phyloP scores from a whole-genome alignment of 2,888 invertebrate genomes.

The Hartigia nigra region DNA sequence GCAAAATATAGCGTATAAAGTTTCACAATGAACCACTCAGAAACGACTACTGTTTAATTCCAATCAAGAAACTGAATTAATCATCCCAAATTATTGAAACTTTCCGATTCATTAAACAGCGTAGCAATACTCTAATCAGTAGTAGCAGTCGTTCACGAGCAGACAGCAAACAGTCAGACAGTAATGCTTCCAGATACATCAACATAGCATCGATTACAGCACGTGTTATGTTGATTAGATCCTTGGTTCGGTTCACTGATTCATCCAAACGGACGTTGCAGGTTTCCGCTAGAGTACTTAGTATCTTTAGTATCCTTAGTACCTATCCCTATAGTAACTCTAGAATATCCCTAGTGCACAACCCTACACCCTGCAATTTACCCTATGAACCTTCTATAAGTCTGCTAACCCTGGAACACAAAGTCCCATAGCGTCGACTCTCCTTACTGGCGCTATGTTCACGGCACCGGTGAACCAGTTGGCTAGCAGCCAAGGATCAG shows the following conservation, averaged over 20 bases:
- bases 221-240: neutral
- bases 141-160: neutral
- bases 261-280: neutral
- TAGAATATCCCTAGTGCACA: neutral
- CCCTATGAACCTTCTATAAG: neutral
- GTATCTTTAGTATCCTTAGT: neutral
- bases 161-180: neutral
- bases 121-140: neutral
- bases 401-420: neutral
- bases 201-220: neutral
- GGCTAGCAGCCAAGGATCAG: constrained; percentile 30
- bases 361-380: neutral
- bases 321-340: neutral
- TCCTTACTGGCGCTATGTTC: neutral
- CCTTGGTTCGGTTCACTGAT: neutral
- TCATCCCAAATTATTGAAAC: too few relatives aligned
- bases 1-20: too few relatives aligned
- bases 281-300: neutral
- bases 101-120: too few relatives aligned
- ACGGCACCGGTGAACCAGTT: constrained; percentile 4
- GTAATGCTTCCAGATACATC: neutral
- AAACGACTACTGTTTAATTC: too few relatives aligned
- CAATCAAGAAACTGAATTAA: too few relatives aligned
- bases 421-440: neutral
- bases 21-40: too few relatives aligned